Conservation (phyloP, 2,113 vertebrate species). For the Anseranas semipalmata region DNA sequence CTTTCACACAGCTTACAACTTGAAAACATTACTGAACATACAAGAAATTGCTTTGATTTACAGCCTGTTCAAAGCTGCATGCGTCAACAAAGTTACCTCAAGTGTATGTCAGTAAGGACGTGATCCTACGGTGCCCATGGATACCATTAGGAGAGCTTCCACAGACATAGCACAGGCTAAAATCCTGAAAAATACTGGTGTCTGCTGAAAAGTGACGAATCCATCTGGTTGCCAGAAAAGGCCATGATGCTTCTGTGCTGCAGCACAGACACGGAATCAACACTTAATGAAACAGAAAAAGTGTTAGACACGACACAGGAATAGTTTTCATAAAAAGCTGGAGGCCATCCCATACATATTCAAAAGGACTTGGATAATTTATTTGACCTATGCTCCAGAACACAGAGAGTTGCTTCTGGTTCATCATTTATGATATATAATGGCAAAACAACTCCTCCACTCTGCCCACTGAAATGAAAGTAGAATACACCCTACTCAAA, state of each 20-base stretch:
- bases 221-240: neutral
- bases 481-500: neutral
- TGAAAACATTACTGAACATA: neutral
- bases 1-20: neutral
- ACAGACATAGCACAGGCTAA: neutral
- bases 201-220: neutral
- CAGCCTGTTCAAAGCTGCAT: neutral
- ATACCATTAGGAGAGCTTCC: neutral
- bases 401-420: neutral
- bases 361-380: constrained; percentile 18
- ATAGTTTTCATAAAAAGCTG: neutral
- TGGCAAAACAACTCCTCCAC: neutral
- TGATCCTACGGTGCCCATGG: neutral
- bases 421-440: neutral
- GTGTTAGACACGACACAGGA: neutral
- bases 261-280: neutral
- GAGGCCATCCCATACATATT: constrained; percentile 27
- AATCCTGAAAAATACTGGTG: neutral
- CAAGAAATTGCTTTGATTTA: neutral
- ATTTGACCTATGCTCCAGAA: constrained; percentile 26
- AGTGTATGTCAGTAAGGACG: neutral
- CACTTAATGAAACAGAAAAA: constrained; percentile 34
- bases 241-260: neutral
- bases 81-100: neutral
- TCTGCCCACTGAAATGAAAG: neutral